These are phyloP conservation scores for Apamea monoglypha DNA, from an alignment of 2,888 invertebrate genomes.

Conservation along the genomic window DNA sequence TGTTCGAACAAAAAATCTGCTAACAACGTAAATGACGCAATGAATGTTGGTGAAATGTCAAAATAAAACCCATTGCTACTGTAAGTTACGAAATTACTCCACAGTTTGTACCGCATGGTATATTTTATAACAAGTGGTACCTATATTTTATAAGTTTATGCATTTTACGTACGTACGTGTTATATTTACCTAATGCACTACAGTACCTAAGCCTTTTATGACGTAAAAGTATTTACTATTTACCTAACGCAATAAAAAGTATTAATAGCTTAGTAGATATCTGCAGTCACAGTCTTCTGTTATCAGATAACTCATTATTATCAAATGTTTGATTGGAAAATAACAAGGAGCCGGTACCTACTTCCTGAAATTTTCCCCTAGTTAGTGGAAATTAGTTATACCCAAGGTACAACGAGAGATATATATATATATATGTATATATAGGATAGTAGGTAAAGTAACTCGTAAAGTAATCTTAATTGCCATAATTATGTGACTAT, in stretches of 20 bases:
- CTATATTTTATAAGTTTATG: no score
- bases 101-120: neutral
- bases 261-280: constrained; percentile 30
- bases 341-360: constrained; percentile 43
- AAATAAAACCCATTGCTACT: neutral
- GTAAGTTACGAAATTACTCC: neutral
- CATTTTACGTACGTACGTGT: neutral
- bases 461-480: neutral
- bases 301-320: constrained; percentile 67
- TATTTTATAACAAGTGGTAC: neutral
- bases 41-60: neutral
- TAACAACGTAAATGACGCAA: neutral
- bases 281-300: constrained; percentile 47
- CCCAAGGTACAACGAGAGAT: neutral
- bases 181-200: constrained; percentile 19
- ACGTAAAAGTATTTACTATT: constrained; percentile 7
- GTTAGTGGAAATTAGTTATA: constrained; percentile 12
- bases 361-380: constrained; percentile 49
- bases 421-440: no score
- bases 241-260: constrained; percentile 25
- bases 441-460: no score
- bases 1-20: neutral
- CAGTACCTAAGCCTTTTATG: constrained; percentile 36
- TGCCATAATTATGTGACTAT: constrained; percentile 4
- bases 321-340: constrained; percentile 67